Percentiles rank a stretch among this genome's conserved stretches.
Evolutionary conservation across 2,797 vertebrate genomes (phyloP).

Genomic region (Acipenser ruthenus): DNA sequence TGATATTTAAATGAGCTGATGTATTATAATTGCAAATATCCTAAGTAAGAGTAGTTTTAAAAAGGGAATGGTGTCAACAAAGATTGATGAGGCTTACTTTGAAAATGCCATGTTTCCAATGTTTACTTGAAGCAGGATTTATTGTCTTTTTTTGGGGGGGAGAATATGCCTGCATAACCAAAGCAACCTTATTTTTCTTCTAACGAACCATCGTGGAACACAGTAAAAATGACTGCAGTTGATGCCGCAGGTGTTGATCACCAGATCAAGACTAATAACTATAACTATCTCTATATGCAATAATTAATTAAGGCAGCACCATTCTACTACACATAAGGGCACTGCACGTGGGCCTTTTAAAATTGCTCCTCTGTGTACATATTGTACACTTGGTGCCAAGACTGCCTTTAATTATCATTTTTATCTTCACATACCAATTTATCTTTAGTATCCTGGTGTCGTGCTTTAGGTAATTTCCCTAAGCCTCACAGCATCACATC

Average conservation of each 20-base stretch:
- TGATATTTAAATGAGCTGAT: slow-evolving; percentile 78
- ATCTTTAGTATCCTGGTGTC: background rate
- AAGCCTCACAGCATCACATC: slow-evolving; percentile 48
- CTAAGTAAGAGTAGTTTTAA: slow-evolving; percentile 68
- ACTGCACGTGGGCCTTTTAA: slow-evolving; percentile 13
- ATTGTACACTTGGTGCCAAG: slow-evolving; percentile 5
- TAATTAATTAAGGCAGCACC: slow-evolving; percentile 65
- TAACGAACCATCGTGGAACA: background rate
- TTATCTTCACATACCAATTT: background rate
- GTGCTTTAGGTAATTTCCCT: slow-evolving; percentile 15
- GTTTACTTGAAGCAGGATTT: slow-evolving; percentile 39
- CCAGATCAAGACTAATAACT: background rate
- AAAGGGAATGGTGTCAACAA: slow-evolving; percentile 64
- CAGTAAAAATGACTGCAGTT: background rate
- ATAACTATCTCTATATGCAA: slow-evolving; percentile 46
- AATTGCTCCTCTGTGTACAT: background rate
- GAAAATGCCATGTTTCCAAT: slow-evolving; percentile 61
- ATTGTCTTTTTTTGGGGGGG: slow-evolving; percentile 19
- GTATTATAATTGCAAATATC: slow-evolving; percentile 76
- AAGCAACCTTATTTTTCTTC: slow-evolving; percentile 21
- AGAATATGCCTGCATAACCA: slow-evolving; percentile 30
- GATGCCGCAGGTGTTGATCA: background rate
- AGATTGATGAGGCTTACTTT: slow-evolving; percentile 65
- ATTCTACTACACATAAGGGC: slow-evolving; percentile 35
- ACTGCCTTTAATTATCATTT: slow-evolving; percentile 15